phyloP scores from a whole-genome alignment of 2,888 invertebrate genomes.

The Rugalucina vietnamica region DNA sequence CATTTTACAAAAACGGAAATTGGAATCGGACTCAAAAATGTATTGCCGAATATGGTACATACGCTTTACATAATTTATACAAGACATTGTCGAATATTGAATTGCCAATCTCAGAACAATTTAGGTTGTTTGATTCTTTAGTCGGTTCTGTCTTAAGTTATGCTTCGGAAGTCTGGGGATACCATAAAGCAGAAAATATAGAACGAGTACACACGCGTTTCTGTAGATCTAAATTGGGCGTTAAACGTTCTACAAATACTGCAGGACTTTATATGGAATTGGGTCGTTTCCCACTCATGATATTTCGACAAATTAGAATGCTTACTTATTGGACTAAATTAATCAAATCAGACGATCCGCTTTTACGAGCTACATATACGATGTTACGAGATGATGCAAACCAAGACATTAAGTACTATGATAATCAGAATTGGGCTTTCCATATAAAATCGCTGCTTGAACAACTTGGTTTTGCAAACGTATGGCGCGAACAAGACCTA shows the following conservation, averaged over 20 bases:
- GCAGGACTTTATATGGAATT: not conserved
- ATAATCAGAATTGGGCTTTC: not conserved
- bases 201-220: conserved; percentile 18
- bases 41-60: not conserved
- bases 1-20: not conserved
- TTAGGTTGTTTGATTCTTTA: not conserved
- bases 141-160: not conserved
- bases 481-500: not conserved
- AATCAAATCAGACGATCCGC: not conserved
- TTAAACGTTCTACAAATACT: not conserved
- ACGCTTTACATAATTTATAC: not conserved
- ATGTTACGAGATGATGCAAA: not conserved
- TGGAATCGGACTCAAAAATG: not conserved
- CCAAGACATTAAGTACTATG: not conserved
- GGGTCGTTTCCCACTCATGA: not conserved
- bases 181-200: not conserved
- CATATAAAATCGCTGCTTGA: not conserved
- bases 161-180: conserved; percentile 2
- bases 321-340: not conserved
- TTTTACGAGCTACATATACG: not conserved
- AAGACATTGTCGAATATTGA: not conserved
- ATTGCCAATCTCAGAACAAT: not conserved
- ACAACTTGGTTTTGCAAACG: not conserved
- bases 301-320: not conserved
- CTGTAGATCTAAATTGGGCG: not conserved